phyloP scores from a whole-genome alignment of 1,140 invertebrate species.

The Sinonovacula constricta region DNA sequence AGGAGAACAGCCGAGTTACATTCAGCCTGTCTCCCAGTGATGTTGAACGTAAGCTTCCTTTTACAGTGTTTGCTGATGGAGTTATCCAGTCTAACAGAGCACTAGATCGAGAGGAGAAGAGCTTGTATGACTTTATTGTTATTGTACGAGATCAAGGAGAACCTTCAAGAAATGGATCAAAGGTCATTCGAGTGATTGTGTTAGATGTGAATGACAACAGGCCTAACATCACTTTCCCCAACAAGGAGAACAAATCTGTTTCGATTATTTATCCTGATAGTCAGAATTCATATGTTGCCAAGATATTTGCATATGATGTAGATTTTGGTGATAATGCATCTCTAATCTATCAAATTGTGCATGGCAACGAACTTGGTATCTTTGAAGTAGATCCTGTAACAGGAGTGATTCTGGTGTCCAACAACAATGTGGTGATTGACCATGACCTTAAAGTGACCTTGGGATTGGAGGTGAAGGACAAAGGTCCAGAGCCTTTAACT shows the following conservation, averaged over 20 bases:
- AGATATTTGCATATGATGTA: conserved; percentile 74
- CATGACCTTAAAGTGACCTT: conserved; percentile 29
- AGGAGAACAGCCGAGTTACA: conserved; percentile 84
- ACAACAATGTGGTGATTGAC: conserved; percentile 20
- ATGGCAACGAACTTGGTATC: conserved; percentile 84
- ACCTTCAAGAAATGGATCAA: conserved; percentile 91
- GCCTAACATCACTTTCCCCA: conserved; percentile 68
- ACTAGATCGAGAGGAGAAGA: conserved; percentile 90
- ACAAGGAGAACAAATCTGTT: conserved; percentile 81
- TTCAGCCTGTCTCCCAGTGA: conserved; percentile 76
- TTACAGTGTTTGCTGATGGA: conserved; percentile 91
- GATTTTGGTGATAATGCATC: conserved; percentile 82
- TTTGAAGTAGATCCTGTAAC: conserved; percentile 44
- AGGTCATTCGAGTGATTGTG: conserved; percentile 85
- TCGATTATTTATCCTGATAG: conserved; percentile 94
- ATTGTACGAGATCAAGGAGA: conserved; percentile 94
- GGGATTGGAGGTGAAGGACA: conserved; percentile 39
- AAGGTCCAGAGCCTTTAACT: conserved; percentile 4
- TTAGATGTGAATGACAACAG: conserved; percentile 89
- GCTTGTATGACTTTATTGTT: conserved; percentile 88
- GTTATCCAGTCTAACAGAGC: conserved; percentile 86
- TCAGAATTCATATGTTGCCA: conserved; percentile 83
- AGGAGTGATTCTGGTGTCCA: conserved; percentile 28
- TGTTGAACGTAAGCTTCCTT: conserved; percentile 89
- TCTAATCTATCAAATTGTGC: conserved; percentile 85